Evolutionary conservation across 2,888 invertebrate species (phyloP).

Genomic region (Ectemnius cavifrons): DNA sequence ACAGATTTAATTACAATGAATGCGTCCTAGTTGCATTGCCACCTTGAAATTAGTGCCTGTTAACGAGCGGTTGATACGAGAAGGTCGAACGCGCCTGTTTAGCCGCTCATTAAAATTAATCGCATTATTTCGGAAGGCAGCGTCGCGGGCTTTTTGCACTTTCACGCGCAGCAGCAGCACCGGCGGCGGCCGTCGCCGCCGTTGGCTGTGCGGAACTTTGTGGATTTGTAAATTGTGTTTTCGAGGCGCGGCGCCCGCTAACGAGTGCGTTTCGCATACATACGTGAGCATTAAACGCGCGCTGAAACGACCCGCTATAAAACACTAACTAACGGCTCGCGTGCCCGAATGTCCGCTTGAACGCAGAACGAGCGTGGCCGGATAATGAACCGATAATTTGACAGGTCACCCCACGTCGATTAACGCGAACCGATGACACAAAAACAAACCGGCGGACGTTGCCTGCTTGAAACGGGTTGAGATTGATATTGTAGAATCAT

Average conservation of each 20-base stretch:
- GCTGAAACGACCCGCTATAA: not conserved
- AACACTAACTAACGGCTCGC: not conserved
- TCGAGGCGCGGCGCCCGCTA: not conserved
- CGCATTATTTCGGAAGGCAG: no score
- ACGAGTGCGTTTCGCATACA: not conserved
- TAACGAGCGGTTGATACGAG: no score
- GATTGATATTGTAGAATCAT: no score
- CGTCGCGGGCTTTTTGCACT: not conserved
- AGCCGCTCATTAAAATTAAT: no score
- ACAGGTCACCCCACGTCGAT: conserved; percentile 7
- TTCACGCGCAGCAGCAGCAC: not conserved
- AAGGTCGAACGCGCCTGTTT: no score
- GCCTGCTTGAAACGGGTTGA: no score
- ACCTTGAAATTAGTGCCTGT: no score
- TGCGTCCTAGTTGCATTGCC: no score
- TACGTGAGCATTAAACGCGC: not conserved
- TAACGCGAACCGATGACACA: not conserved
- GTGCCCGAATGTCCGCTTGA: not conserved
- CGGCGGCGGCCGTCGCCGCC: no score
- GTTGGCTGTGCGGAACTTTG: not conserved
- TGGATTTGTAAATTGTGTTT: not conserved
- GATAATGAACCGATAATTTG: conserved; percentile 24
- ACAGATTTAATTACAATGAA: no score
- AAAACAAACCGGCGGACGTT: no score
- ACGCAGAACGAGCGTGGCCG: not conserved